These are phyloP conservation scores for Hesperophylax magnus DNA, from an alignment of 1,140 invertebrate genomes.

Conservation along the genomic window DNA sequence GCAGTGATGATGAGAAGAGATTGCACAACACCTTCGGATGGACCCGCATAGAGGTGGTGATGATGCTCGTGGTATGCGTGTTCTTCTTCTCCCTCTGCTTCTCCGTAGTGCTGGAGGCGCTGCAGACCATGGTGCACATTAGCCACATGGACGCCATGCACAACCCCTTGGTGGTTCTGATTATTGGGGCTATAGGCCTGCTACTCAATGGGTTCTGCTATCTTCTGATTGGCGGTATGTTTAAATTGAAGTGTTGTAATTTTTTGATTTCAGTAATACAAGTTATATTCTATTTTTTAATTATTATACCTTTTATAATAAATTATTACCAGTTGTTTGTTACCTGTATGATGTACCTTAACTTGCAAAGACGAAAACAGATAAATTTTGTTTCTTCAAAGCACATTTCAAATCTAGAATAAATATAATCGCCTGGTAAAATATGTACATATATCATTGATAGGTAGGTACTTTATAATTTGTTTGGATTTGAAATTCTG, in stretches of 20 bases:
- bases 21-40: conserved; percentile 93
- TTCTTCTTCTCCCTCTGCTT: conserved; percentile 88
- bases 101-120: conserved; percentile 83
- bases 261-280: too few relatives aligned
- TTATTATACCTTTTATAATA: too few relatives aligned
- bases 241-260: background rate
- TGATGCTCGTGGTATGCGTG: conserved; percentile 85
- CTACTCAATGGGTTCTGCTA: conserved; percentile 81
- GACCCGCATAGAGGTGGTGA: conserved; percentile 89
- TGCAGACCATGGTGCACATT: conserved; percentile 85
- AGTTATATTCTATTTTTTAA: too few relatives aligned
- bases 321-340: too few relatives aligned
- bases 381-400: too few relatives aligned
- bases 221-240: conserved; percentile 79
- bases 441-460: too few relatives aligned
- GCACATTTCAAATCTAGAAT: too few relatives aligned
- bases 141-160: conserved; percentile 69
- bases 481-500: too few relatives aligned
- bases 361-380: too few relatives aligned
- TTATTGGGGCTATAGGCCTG: conserved; percentile 77
- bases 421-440: too few relatives aligned
- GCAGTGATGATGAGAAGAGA: conserved; percentile 70
- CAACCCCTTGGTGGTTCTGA: conserved; percentile 67
- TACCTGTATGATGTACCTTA: too few relatives aligned
- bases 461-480: too few relatives aligned